phyloP scores from a whole-genome alignment of 2,888 invertebrate genomes.

The Epiblema foenella region DNA sequence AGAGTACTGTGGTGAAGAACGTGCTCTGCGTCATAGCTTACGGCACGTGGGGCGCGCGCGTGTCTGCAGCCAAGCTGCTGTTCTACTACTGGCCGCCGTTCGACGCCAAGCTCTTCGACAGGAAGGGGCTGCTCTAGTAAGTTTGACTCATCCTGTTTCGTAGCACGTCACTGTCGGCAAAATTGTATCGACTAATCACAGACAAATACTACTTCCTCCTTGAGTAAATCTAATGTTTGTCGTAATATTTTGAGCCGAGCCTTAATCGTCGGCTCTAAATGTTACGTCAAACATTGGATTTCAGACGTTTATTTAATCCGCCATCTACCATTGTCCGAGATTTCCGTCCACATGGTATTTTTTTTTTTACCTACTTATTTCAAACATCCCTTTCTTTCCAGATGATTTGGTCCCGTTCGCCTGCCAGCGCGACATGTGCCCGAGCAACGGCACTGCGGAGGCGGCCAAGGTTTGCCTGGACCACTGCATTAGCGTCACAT shows the following conservation, averaged over 20 bases:
- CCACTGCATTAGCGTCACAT: slow-evolving; percentile 95
- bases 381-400: slow-evolving; percentile 55
- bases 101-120: slow-evolving; percentile 96
- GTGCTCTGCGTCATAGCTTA: slow-evolving; percentile 98
- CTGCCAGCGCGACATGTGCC: slow-evolving; percentile 96
- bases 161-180: no score
- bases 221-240: no score
- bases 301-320: no score
- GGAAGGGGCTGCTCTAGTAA: slow-evolving; percentile 87
- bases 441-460: slow-evolving; percentile 93
- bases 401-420: slow-evolving; percentile 91
- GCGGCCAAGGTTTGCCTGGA: slow-evolving; percentile 97
- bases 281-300: no score
- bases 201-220: no score
- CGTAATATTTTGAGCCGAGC: no score
- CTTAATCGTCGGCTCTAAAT: no score
- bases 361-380: no score
- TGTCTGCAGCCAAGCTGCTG: slow-evolving; percentile 98
- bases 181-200: no score
- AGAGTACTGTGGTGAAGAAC: slow-evolving; percentile 95
- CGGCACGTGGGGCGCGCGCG: slow-evolving; percentile 96
- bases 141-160: no score
- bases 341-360: no score
- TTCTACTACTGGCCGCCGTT: slow-evolving; percentile 99
- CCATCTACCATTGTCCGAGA: no score